Conservation (phyloP, 2,113 vertebrate species). For the Regulus satrapa region DNA sequence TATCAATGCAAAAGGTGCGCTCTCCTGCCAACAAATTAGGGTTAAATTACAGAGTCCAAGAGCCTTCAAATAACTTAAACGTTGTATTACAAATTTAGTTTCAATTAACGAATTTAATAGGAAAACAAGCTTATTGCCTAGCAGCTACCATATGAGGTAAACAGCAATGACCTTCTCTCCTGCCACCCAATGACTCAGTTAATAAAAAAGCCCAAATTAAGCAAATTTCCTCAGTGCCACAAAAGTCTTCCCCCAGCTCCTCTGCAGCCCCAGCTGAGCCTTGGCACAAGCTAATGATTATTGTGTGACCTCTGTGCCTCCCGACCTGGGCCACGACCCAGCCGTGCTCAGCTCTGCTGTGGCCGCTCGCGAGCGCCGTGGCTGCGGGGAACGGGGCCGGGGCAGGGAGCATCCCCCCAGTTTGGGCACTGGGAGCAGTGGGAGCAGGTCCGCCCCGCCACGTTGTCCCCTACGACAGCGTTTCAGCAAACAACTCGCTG, state of each 20-base stretch:
- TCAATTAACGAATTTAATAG: constrained; percentile 38
- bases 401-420: not conserved
- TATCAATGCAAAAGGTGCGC: not conserved
- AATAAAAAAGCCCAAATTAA: not conserved
- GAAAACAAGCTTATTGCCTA: not conserved
- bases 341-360: fast-evolving
- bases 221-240: not conserved
- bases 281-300: not conserved
- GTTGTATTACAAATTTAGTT: constrained; percentile 29
- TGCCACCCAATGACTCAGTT: not conserved
- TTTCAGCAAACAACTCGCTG: constrained; percentile 67
- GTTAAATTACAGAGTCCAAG: not conserved
- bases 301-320: not conserved
- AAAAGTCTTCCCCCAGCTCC: not conserved
- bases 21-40: constrained; percentile 37
- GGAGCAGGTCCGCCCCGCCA: fast-evolving
- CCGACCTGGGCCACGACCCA: not conserved
- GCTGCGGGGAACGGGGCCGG: fast-evolving
- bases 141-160: not conserved
- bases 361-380: fast-evolving
- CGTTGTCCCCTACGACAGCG: not conserved
- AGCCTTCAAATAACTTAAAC: not conserved
- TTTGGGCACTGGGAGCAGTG: not conserved
- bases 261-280: not conserved
- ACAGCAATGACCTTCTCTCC: not conserved